Evolutionary conservation across 2,797 vertebrate genomes (phyloP), one percentile per base, ranked within the genome.

Genomic region (Pterois miles): DNA sequence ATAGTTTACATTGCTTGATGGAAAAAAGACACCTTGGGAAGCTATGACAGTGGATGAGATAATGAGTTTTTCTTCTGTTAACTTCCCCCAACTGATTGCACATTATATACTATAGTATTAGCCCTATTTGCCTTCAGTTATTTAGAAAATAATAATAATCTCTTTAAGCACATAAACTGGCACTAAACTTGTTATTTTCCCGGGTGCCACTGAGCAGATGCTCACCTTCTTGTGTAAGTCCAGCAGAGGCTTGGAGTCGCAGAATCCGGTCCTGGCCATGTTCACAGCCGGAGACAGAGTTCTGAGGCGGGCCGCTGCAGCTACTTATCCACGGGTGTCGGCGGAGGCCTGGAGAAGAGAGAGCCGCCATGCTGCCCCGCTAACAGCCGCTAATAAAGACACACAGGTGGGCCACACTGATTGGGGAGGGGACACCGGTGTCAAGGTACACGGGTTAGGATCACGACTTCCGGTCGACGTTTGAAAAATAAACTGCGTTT

Each of bases 201-300:
- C n/a, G 34, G 5, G 4, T 23, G 46, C 8, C 11, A n/a, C 13
- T 10, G 2, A 7, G 18, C 33, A 29, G 16, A 27, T 1, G 29
- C 86, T 80, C 81, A 94, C 93, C 92, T 94, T 94, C 87, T 92
- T 94, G 92, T 91, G 91, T 84, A 93, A 95, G 94, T 96, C 95
- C 94, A 96, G 83, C 93, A 95, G 90, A 46, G 92, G 86, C 90
- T 92, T 93, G 75, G 94, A 89, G 90, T 95, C 95, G 91, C 93
- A 95, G 87, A 95, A 93, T 73, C 93, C 93, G 46, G 92, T 93
- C 88, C 83, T 90, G 91, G 95, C 94, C 95, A 96, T 96, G 48
- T 20, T 82, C 36, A 72, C 68, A 88, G 89, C 89, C 91, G 85
- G 52, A 85, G 81, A 84, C 76, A 18, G 75, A 74, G 81, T 69